Conservation (phyloP, 2,797 vertebrate genomes). For the Ambastaia sidthimunki region DNA sequence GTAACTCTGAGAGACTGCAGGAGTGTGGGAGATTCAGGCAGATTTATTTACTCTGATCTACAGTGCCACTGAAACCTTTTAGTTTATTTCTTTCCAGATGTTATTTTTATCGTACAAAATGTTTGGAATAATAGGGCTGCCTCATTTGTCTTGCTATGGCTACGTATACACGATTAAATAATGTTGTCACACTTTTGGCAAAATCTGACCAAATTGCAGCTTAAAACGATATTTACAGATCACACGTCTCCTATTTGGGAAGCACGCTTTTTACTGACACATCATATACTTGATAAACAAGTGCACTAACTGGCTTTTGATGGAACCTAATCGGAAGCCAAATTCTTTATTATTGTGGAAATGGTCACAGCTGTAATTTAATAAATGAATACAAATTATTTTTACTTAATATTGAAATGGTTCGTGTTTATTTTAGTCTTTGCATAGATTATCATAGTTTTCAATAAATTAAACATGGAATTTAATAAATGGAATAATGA, state of each 20-base stretch:
- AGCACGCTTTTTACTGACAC: no score
- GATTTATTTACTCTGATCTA: conserved; percentile 38
- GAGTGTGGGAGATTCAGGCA: conserved; percentile 20
- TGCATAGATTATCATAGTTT: no score
- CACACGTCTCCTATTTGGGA: neutral
- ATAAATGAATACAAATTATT: no score
- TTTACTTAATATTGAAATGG: no score
- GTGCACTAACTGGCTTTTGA: no score
- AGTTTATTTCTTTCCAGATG: conserved; percentile 17
- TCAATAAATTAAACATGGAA: no score
- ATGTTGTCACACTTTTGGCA: neutral
- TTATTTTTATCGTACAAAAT: conserved; percentile 15
- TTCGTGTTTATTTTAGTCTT: no score
- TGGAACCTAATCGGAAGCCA: no score
- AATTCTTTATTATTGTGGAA: no score
- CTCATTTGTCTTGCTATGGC: neutral
- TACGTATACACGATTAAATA: neutral
- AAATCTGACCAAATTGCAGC: neutral
- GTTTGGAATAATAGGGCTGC: neutral
- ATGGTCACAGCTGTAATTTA: no score
- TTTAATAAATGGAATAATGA: no score
- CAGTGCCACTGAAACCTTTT: conserved; percentile 12
- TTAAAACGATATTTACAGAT: neutral
- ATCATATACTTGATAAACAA: no score
- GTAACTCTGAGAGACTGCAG: conserved; percentile 34